Conservation (phyloP, 2,797 vertebrate genomes). For the Thripadectes ignobilis region DNA sequence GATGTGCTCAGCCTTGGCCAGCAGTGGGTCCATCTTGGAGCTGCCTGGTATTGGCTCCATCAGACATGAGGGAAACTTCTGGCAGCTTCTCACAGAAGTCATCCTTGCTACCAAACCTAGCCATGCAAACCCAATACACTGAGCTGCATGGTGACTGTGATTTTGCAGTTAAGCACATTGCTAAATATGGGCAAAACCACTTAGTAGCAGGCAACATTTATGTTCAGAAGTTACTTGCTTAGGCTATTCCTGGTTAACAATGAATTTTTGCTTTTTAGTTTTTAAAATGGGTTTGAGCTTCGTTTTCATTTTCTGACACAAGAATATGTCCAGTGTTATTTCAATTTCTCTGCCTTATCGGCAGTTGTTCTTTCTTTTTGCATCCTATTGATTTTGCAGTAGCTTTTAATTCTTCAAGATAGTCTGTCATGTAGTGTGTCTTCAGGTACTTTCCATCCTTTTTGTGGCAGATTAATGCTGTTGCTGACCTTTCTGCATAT, state of each 20-base stretch:
- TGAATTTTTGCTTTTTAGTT: not conserved
- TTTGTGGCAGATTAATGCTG: not conserved
- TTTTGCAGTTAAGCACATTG: not conserved
- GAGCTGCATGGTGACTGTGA: not conserved
- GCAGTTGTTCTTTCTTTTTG: not conserved
- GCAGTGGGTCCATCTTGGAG: not conserved
- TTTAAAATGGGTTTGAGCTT: not conserved
- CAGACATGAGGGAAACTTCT: not conserved
- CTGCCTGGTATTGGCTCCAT: not conserved
- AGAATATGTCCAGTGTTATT: not conserved
- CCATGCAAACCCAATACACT: not conserved
- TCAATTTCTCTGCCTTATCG: not conserved
- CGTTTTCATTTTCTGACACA: not conserved
- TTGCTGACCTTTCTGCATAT: not conserved
- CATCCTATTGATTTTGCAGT: not conserved
- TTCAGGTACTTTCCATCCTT: not conserved
- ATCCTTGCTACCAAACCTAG: not conserved
- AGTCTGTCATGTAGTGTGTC: not conserved
- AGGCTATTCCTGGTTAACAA: not conserved
- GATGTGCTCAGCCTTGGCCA: not conserved
- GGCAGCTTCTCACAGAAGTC: not conserved
- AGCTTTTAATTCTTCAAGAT: not conserved
- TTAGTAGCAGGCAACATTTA: not conserved
- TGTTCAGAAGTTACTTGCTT: not conserved
- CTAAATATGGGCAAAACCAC: not conserved